Evolutionary conservation across 2,797 vertebrate species (phyloP), one percentile per base, ranked within the genome.

Genomic region (Threskiornis aethiopicus): DNA sequence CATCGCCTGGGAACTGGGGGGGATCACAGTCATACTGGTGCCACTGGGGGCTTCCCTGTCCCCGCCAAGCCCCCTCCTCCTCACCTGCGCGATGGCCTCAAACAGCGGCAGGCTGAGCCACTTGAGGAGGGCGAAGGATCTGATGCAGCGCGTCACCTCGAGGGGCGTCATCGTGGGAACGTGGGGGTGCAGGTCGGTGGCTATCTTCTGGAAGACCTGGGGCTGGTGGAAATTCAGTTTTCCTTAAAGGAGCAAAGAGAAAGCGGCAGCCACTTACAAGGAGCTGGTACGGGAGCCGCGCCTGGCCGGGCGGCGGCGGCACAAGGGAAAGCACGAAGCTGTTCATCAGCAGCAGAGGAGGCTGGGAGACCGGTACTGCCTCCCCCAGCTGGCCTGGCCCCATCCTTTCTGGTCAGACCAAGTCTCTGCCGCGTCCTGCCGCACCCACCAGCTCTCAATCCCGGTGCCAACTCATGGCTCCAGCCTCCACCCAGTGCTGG

Each of bases 141-240:
- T 98, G 70, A 98, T 58, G 19, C 97, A 99, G 52, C 98, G 98
- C 3, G 97, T 97, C 82, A 99, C 97, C 10, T 99, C 98, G 0
- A 47, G 0, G 1, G 98, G 39, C 0, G 82, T 96, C 91, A 99
- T 96, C 31, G 97, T 42, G 9, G 98, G 66, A 13, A 98, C 46
- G 41, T 95, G 97, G 47, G 99, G 97, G 10, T 99, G 95, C 80
- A 99, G 96, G 90, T 99, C 99, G 0, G 98, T 64, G 3, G 98
- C 97, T 26, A 99, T 95, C 93, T 99, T 98, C 96, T 99, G 99
- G 91, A 99, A 98, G 61, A 99, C 97, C 97, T 99, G 99, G 47
- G 98, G 97, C 84, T 99, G 98, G 80, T 99, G 98, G 97, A 99
- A 99, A 97, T 97, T 98, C 92, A 99, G 97, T 94, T 99, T 99